Evolutionary conservation across 2,113 vertebrate species (phyloP).

Genomic region (Odontesthes bonariensis): DNA sequence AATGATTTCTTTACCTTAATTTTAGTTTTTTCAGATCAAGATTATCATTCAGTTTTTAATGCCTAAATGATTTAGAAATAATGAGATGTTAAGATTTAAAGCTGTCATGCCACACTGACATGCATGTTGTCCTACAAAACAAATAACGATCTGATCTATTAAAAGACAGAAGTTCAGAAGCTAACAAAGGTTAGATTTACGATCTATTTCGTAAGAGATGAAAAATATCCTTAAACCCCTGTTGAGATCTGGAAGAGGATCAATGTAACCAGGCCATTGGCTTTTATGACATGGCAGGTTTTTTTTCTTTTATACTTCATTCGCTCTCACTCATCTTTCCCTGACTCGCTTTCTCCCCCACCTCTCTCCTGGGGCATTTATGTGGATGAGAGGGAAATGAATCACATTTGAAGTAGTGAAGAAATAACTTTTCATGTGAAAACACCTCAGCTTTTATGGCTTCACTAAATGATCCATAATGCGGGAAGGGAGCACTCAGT

Average conservation of each 20-base stretch:
- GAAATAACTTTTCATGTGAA: constrained; percentile 87
- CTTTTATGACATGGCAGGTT: constrained; percentile 79
- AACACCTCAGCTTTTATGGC: constrained; percentile 84
- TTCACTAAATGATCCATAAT: constrained; percentile 86
- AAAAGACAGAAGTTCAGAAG: constrained; percentile 42
- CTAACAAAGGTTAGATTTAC: constrained; percentile 66
- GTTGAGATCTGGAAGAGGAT: constrained; percentile 70
- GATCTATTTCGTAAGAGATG: constrained; percentile 46
- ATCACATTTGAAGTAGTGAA: constrained; percentile 77
- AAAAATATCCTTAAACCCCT: constrained; percentile 73
- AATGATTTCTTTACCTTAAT: neutral
- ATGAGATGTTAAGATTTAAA: constrained; percentile 18
- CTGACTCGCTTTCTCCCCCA: constrained; percentile 29
- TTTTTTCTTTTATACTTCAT: constrained; percentile 63
- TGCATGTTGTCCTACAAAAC: constrained; percentile 39
- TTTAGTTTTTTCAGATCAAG: neutral
- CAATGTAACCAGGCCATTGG: constrained; percentile 78
- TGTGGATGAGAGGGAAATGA: constrained; percentile 76
- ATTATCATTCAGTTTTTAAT: neutral
- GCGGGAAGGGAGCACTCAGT: constrained; percentile 74
- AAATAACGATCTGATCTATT: constrained; percentile 50
- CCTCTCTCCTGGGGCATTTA: constrained; percentile 67
- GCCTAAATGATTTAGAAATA: constrained; percentile 1
- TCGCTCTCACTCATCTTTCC: constrained; percentile 32
- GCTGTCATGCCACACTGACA: constrained; percentile 13